Percentiles rank a stretch among this genome's conserved stretches.
phyloP scores from a whole-genome alignment of 1,140 invertebrate species.

The Leucophenga varia region DNA sequence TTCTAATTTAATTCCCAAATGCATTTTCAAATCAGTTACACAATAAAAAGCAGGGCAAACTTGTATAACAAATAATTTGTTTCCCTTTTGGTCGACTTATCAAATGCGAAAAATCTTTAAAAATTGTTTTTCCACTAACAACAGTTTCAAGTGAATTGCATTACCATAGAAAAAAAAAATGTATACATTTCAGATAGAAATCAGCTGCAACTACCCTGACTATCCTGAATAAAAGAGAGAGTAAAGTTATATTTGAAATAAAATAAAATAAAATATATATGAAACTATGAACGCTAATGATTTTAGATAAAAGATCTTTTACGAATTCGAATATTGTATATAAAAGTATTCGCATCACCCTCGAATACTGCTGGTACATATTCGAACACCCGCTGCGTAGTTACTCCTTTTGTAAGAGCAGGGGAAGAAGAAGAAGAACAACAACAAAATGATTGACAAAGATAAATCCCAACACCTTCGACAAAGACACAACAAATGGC shows the following conservation, averaged over 20 bases:
- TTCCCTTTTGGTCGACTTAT: slow-evolving; percentile 53
- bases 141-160: too few relatives aligned
- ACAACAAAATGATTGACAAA: slow-evolving; percentile 45
- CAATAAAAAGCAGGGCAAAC: too few relatives aligned
- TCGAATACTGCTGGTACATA: slow-evolving; percentile 50
- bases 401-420: slow-evolving; percentile 42
- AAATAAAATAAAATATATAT: too few relatives aligned
- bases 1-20: too few relatives aligned
- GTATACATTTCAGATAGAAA: too few relatives aligned
- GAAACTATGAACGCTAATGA: slow-evolving; percentile 30
- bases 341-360: slow-evolving; percentile 4
- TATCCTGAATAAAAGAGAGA: too few relatives aligned
- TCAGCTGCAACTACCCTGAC: too few relatives aligned
- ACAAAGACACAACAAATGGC: slow-evolving; percentile 51
- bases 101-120: slow-evolving; percentile 35
- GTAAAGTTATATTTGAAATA: too few relatives aligned
- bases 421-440: slow-evolving; percentile 15
- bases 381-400: slow-evolving; percentile 46
- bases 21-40: too few relatives aligned
- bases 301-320: slow-evolving; percentile 3
- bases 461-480: slow-evolving; percentile 50
- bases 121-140: slow-evolving; percentile 37
- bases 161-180: too few relatives aligned
- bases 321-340: too few relatives aligned
- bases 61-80: slow-evolving; percentile 28